Conservation (phyloP, 2,797 vertebrate species). For the Danionella dracula region DNA sequence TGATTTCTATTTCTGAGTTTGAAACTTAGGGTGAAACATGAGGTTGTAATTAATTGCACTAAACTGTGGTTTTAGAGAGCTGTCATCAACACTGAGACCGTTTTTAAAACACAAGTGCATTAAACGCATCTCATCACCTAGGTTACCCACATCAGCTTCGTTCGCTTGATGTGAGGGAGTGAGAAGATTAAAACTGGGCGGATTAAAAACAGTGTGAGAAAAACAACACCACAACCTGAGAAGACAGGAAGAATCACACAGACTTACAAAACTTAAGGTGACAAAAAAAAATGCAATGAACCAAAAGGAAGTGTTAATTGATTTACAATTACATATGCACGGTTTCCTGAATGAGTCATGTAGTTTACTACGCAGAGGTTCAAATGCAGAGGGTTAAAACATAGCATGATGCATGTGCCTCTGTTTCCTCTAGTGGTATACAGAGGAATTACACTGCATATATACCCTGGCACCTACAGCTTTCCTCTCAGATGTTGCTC, state of each 20-base stretch:
- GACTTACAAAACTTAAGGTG: conserved; percentile 12
- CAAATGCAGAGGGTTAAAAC: background rate
- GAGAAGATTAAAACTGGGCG: conserved; percentile 1
- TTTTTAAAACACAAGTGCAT: conserved; percentile 1
- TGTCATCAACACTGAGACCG: background rate
- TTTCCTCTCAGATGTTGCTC: conserved; percentile 8
- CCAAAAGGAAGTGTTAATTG: conserved; percentile 4
- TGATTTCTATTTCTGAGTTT: background rate
- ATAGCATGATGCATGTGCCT: background rate
- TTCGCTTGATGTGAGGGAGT: background rate
- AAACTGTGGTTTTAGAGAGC: conserved; percentile 10
- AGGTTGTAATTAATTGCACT: background rate
- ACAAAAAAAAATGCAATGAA: background rate
- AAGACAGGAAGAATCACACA: background rate
- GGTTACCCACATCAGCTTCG: conserved; percentile 24
- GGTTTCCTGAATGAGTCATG: conserved; percentile 49
- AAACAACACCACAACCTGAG: conserved; percentile 9
- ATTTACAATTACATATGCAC: conserved; percentile 40
- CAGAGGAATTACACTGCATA: conserved; percentile 45
- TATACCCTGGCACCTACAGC: conserved; percentile 23
- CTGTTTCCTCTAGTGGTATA: conserved; percentile 44
- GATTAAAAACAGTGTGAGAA: conserved; percentile 11
- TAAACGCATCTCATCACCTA: conserved; percentile 23
- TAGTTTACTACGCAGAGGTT: conserved; percentile 21
- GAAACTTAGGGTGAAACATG: conserved; percentile 7